These are phyloP conservation scores for Poecilia picta DNA, from an alignment of 2,797 vertebrate species.

Conservation along the genomic window DNA sequence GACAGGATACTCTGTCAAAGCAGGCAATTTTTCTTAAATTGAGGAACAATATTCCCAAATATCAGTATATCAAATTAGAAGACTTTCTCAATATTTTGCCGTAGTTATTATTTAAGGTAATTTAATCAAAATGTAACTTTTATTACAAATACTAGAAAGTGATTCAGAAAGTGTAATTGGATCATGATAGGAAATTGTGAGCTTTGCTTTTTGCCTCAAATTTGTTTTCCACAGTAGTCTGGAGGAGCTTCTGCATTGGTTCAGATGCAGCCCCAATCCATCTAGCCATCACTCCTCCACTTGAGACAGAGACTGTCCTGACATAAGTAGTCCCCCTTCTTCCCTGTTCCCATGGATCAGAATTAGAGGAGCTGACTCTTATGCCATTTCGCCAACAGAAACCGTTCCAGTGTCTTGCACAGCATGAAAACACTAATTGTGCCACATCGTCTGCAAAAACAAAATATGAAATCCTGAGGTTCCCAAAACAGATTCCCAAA, in stretches of 20 bases:
- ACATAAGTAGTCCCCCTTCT: neutral
- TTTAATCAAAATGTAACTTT: neutral
- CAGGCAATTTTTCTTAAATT: neutral
- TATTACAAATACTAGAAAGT: neutral
- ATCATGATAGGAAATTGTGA: neutral
- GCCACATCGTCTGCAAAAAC: neutral
- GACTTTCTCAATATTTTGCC: neutral
- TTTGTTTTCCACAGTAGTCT: neutral
- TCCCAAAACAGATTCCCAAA: neutral
- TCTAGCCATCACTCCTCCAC: neutral
- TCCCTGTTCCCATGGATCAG: neutral
- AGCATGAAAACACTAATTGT: neutral
- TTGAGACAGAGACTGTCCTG: neutral
- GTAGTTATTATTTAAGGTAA: neutral
- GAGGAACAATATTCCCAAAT: neutral
- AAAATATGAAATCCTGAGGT: neutral
- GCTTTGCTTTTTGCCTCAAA: neutral
- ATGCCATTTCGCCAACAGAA: neutral
- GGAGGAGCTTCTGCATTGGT: neutral
- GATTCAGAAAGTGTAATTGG: neutral
- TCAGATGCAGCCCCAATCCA: neutral
- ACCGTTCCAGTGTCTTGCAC: neutral
- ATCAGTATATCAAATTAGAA: neutral
- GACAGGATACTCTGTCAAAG: neutral
- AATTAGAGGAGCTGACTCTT: neutral